Evolutionary conservation across 2,797 vertebrate species (phyloP), one percentile per base, ranked within the genome.

Genomic region (Pseudotriccus pelzelni): DNA sequence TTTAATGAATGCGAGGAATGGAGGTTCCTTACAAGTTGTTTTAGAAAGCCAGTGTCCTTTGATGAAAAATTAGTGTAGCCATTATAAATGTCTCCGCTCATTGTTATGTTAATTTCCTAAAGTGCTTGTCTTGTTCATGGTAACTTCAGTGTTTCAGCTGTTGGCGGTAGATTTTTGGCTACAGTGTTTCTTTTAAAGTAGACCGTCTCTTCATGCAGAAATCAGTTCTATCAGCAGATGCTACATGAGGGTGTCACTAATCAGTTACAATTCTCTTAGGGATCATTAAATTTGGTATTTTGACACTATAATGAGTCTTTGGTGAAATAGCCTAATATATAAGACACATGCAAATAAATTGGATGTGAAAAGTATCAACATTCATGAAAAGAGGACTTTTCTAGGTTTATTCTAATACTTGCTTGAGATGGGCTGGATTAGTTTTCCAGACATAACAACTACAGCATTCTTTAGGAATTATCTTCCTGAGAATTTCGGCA

Each of bases 401-500:
- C 76, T 64, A 43, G 10, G 16, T 60, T 93, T 90, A 37, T 90
- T 94, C 83, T 90, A 68, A 55, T 56, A 27, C 24, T 87, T 86
- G 32, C 36, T 69, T 69, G 72, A 89, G 64, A 34, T 90, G 47
- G 46, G 30, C 43, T 89, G 25, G 20, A n/a, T 69, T 90, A 83
- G 41, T 50, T 95, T 84, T 92, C 85, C 1, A 7, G 56, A 64
- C 58, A 1, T 58, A 75, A 88, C 74, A 93, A 66, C 55, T 22
- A 9, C 62, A 73, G 28, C 62, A 59, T 84, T 94, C 59, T 92
- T 87, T 56, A 74, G 59, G 47, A 94, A 81, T 88, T 94, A 74
- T 80, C 84, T 90, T 84, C 95, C 79, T 73, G 49, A 77, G 36
- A 47, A 79, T 49, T 87, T 96, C 89, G 70, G 39, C 58, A 75